phyloP scores from a whole-genome alignment of 2,113 vertebrate species.

The Pedionomus torquatus region DNA sequence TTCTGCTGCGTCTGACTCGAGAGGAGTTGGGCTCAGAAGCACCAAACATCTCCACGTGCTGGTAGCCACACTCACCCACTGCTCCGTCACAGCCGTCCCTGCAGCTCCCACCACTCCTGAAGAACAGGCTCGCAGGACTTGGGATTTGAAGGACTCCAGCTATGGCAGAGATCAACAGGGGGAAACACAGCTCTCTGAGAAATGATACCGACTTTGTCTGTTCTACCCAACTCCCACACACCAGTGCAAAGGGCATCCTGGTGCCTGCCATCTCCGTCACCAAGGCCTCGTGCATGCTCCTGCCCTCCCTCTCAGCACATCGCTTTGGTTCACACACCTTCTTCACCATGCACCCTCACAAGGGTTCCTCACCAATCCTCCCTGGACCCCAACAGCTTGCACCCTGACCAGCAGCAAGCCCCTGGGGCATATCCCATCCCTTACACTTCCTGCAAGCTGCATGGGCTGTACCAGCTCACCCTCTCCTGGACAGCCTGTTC shows the following conservation, averaged over 20 bases:
- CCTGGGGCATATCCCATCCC: too few relatives aligned
- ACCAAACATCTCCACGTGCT: fast-evolving
- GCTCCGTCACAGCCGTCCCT: not conserved
- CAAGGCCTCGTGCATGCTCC: fast-evolving
- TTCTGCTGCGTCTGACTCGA: fast-evolving
- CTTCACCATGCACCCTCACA: not conserved
- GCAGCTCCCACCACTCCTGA: not conserved
- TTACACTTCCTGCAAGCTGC: too few relatives aligned
- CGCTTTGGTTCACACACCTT: not conserved
- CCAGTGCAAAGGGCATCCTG: not conserved
- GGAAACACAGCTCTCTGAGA: not conserved
- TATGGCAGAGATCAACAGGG: not conserved
- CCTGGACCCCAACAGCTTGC: not conserved
- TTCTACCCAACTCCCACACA: not conserved
- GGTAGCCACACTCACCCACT: conserved; percentile 66
- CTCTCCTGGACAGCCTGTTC: too few relatives aligned
- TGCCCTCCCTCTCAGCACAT: not conserved
- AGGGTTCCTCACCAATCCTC: not conserved
- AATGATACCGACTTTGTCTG: fast-evolving
- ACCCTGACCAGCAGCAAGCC: too few relatives aligned
- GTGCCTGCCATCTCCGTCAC: not conserved
- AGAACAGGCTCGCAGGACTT: conserved; percentile 57
- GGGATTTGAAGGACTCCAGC: conserved; percentile 74
- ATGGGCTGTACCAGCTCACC: too few relatives aligned
- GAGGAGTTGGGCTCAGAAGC: not conserved